These are phyloP conservation scores for Loris lydekkerianus DNA, from an alignment of 2,797 vertebrate genomes.

Conservation along the genomic window DNA sequence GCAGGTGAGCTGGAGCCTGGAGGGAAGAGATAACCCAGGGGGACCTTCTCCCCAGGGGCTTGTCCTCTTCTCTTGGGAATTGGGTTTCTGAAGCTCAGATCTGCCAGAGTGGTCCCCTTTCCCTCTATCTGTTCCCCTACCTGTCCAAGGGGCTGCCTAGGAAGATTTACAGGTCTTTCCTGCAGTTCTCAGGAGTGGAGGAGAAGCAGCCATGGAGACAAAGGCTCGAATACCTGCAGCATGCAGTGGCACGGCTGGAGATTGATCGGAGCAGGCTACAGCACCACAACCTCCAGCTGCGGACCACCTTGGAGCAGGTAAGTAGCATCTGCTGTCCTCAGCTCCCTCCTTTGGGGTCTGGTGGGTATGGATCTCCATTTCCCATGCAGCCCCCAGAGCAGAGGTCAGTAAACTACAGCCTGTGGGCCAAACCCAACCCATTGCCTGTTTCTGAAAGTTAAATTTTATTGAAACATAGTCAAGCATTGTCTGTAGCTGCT, in stretches of 20 bases:
- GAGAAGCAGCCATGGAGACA: constrained; percentile 78
- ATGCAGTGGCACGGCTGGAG: constrained; percentile 84
- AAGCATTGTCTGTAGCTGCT: neutral
- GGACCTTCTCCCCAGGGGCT: neutral
- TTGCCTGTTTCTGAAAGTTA: neutral
- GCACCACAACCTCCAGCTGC: constrained; percentile 81
- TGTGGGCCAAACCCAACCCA: neutral
- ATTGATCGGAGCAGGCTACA: constrained; percentile 83
- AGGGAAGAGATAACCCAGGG: neutral
- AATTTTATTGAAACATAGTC: neutral
- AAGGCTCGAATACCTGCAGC: constrained; percentile 84
- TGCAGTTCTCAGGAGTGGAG: constrained; percentile 72
- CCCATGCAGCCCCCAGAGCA: neutral
- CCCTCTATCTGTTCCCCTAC: neutral
- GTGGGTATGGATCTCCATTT: neutral
- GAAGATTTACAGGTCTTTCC: neutral
- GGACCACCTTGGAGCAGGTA: constrained; percentile 82
- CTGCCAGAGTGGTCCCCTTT: neutral
- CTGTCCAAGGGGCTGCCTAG: neutral
- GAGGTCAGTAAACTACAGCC: neutral
- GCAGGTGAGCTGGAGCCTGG: constrained; percentile 46
- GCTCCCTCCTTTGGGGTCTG: neutral
- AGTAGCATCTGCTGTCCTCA: neutral
- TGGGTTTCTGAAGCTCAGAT: neutral
- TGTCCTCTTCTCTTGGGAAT: neutral